These are phyloP conservation scores for Hypercompe scribonia DNA, from an alignment of 2,888 invertebrate genomes.

Conservation along the genomic window DNA sequence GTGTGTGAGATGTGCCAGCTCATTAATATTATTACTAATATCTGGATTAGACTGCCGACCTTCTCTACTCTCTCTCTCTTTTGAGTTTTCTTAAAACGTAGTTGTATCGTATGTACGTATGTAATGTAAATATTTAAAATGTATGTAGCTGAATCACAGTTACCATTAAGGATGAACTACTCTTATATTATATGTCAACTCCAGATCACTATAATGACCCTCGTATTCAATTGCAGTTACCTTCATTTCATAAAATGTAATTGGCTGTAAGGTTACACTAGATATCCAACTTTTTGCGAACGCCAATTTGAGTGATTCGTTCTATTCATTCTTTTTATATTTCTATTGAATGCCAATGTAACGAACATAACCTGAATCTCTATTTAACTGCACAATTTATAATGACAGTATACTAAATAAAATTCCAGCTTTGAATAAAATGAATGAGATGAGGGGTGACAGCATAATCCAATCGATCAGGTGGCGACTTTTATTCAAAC, in stretches of 20 bases:
- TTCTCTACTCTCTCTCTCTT: too few relatives aligned
- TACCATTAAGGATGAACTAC: not conserved
- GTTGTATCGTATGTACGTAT: too few relatives aligned
- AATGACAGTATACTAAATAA: not conserved
- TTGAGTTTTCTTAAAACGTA: too few relatives aligned
- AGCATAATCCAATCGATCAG: not conserved
- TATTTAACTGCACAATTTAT: not conserved
- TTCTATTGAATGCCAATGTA: not conserved
- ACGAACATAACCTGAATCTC: not conserved
- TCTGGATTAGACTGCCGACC: too few relatives aligned
- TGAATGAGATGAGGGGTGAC: not conserved
- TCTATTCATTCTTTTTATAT: not conserved
- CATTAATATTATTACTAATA: too few relatives aligned
- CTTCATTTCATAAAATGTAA: not conserved
- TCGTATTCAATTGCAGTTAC: not conserved
- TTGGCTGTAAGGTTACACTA: not conserved
- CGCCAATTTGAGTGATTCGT: not conserved
- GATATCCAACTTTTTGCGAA: not conserved
- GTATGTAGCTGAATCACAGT: not conserved
- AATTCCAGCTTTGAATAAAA: not conserved
- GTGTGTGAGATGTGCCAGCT: too few relatives aligned
- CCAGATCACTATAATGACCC: not conserved
- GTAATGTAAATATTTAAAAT: too few relatives aligned
- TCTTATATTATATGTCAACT: not conserved
- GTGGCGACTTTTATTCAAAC: not conserved